Evolutionary conservation across 2,888 invertebrate species (phyloP).

Genomic region (Mechanitis mazaeus): DNA sequence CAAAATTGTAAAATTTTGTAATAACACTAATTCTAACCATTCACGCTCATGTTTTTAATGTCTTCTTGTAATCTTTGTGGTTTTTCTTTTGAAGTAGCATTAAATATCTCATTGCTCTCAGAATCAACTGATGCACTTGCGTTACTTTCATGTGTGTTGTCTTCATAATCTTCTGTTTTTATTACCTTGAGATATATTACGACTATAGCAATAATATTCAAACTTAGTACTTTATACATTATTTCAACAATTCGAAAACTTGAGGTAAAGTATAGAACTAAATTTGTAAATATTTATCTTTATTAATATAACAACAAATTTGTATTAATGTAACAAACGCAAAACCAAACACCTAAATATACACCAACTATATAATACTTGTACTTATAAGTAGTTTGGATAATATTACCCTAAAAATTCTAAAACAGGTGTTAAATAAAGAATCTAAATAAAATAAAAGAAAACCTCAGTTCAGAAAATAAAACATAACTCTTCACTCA

Average conservation of each 20-base stretch:
- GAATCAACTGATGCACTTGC: conserved; percentile 29
- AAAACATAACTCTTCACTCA: not conserved
- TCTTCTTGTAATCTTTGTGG: conserved; percentile 12
- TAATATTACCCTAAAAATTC: conserved; percentile 8
- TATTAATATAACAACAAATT: not conserved
- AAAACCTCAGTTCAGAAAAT: conserved; percentile 3
- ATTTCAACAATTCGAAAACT: not conserved
- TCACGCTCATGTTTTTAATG: conserved; percentile 9
- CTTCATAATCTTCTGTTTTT: conserved; percentile 24
- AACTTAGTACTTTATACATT: conserved; percentile 8
- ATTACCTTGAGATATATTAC: conserved; percentile 7
- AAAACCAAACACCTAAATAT: not conserved
- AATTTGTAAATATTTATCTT: too few species aligned
- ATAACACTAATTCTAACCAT: conserved; percentile 12
- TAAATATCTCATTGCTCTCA: conserved; percentile 30
- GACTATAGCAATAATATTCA: conserved; percentile 1
- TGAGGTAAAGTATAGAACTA: conserved; percentile 2
- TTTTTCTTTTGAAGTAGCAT: conserved; percentile 26
- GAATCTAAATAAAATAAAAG: conserved; percentile 8
- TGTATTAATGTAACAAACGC: not conserved
- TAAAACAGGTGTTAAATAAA: conserved; percentile 13
- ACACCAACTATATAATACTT: not conserved
- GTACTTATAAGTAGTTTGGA: not conserved
- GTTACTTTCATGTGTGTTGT: conserved; percentile 17
- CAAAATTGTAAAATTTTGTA: conserved; percentile 4